Conservation (phyloP, 2,797 vertebrate genomes). For the Siniperca undulata region DNA sequence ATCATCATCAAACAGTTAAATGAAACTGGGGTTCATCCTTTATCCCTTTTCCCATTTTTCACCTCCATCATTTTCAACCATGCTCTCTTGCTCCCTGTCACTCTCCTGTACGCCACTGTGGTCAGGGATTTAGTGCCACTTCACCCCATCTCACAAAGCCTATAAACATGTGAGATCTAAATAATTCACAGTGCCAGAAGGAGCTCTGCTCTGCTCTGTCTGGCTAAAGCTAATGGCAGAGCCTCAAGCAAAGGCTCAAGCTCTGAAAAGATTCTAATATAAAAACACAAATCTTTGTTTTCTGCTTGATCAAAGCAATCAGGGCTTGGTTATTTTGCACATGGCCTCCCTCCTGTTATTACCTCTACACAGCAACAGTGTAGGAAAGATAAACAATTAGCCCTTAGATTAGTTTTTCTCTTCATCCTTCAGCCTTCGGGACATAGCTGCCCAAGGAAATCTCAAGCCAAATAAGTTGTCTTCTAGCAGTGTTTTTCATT, state of each 20-base stretch:
- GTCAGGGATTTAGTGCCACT: conserved; percentile 63
- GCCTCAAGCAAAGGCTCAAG: conserved; percentile 23
- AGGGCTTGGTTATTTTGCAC: background rate
- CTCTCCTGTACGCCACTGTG: conserved; percentile 37
- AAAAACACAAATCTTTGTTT: conserved; percentile 39
- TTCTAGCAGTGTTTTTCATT: conserved; percentile 7
- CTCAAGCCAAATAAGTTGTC: conserved; percentile 21
- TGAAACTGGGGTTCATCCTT: conserved; percentile 15
- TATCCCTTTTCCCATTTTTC: conserved; percentile 26
- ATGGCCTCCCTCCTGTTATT: background rate
- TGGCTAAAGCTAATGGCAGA: conserved; percentile 52
- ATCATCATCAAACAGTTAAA: conserved; percentile 36
- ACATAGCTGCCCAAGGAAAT: conserved; percentile 22
- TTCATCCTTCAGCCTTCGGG: conserved; percentile 36
- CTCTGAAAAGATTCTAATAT: conserved; percentile 31
- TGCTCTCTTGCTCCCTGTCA: conserved; percentile 24
- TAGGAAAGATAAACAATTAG: conserved; percentile 44
- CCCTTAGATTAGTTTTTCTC: conserved; percentile 30
- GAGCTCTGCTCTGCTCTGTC: conserved; percentile 41
- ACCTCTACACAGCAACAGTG: conserved; percentile 16
- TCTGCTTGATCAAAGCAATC: conserved; percentile 43
- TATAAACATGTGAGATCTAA: conserved; percentile 64
- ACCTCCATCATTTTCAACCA: conserved; percentile 19
- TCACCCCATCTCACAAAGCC: conserved; percentile 60
- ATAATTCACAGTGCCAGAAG: conserved; percentile 71